Conservation (phyloP, 2,888 invertebrate genomes). For the Drosophila monieri region DNA sequence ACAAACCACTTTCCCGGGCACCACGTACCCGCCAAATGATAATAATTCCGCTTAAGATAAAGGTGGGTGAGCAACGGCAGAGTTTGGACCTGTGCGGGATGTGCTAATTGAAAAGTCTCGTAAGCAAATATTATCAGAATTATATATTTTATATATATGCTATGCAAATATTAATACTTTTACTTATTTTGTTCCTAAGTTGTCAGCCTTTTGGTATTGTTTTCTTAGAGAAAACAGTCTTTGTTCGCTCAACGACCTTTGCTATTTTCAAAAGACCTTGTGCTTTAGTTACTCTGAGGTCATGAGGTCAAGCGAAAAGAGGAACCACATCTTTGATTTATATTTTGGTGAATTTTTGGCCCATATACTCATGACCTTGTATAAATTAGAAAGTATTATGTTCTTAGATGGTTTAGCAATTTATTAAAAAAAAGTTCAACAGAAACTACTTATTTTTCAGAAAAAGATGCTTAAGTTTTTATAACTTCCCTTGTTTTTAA, state of each 20-base stretch:
- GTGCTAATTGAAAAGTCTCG: constrained; percentile 1
- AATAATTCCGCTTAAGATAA: background rate
- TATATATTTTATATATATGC: background rate
- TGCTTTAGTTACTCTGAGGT: background rate
- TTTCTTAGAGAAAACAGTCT: background rate
- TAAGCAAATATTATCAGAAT: background rate
- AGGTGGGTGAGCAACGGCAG: constrained; percentile 10
- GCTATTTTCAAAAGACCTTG: background rate
- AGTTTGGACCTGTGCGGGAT: constrained; percentile 12
- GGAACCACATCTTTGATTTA: background rate
- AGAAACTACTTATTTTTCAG: too few relatives aligned
- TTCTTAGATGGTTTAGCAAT: too few relatives aligned
- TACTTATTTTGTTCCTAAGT: background rate
- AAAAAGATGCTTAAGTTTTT: too few relatives aligned
- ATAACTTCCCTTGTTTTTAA: background rate
- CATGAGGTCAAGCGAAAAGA: background rate
- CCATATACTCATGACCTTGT: too few relatives aligned
- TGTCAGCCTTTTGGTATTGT: background rate
- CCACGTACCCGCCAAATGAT: constrained; percentile 13
- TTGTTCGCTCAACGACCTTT: background rate
- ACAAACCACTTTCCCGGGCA: constrained; percentile 4
- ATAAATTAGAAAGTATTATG: too few relatives aligned
- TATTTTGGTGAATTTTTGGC: background rate
- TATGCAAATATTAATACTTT: background rate
- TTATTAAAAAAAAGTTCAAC: too few relatives aligned